phyloP scores from a whole-genome alignment of 2,888 invertebrate genomes.

The Incurvaria masculella region DNA sequence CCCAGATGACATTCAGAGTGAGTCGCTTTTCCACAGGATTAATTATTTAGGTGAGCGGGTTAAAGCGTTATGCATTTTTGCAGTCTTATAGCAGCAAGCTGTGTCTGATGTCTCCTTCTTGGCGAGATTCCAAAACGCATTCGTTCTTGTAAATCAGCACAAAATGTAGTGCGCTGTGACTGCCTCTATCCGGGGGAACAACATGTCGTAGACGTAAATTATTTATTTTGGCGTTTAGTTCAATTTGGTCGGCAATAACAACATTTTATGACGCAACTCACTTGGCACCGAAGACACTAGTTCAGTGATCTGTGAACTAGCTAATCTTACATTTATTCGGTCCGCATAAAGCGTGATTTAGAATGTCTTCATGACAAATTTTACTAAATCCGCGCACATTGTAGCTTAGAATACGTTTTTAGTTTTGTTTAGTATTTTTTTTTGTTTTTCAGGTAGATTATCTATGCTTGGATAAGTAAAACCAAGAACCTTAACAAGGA shows the following conservation, averaged over 20 bases:
- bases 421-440: too few species aligned
- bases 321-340: not conserved
- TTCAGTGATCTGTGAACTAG: not conserved
- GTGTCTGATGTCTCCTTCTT: not conserved
- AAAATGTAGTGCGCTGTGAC: not conserved
- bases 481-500: too few species aligned
- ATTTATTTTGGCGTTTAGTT: not conserved
- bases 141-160: not conserved
- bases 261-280: not conserved
- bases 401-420: too few species aligned
- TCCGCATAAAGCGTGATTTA: too few species aligned
- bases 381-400: too few species aligned
- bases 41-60: not conserved
- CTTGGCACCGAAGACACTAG: not conserved
- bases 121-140: not conserved
- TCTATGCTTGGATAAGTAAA: too few species aligned
- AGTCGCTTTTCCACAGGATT: not conserved
- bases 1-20: not conserved
- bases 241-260: not conserved
- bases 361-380: too few species aligned
- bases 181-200: not conserved
- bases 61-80: not conserved
- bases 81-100: not conserved
- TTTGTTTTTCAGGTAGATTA: too few species aligned
- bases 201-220: not conserved